These are phyloP conservation scores for Eurois occulta DNA, from an alignment of 2,888 invertebrate species.

Conservation along the genomic window DNA sequence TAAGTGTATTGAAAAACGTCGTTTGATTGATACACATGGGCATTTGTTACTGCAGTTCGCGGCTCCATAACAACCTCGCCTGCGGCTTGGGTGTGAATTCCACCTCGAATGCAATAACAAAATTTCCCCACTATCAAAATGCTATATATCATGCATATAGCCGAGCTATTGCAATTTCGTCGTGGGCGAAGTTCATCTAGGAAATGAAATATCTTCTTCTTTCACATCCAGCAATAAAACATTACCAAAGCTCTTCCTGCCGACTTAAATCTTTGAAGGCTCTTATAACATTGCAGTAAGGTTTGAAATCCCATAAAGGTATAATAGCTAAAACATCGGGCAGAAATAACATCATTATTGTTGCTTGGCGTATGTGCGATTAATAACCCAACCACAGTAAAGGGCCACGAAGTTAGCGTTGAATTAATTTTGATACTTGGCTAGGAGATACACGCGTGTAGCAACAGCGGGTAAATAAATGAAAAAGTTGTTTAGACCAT, in stretches of 20 bases:
- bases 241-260: not conserved
- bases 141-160: no score
- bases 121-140: no score
- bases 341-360: conserved; percentile 41
- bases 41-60: no score
- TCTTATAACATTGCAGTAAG: conserved; percentile 11
- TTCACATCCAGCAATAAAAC: conserved; percentile 12
- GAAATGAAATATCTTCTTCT: not conserved
- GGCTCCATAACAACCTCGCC: no score
- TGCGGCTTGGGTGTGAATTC: no score
- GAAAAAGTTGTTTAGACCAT: no score
- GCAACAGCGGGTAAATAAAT: not conserved
- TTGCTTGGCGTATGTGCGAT: conserved; percentile 35
- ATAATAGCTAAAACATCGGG: conserved; percentile 9
- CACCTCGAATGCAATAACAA: no score
- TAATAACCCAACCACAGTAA: conserved; percentile 45
- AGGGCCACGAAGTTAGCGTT: conserved; percentile 23
- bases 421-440: not conserved
- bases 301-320: not conserved
- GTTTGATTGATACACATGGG: no score
- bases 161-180: no score
- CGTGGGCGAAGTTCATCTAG: no score
- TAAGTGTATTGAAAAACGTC: no score
- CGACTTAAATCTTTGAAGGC: not conserved
- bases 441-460: not conserved